phyloP scores from a whole-genome alignment of 2,888 invertebrate species.

The Eulithis testata region DNA sequence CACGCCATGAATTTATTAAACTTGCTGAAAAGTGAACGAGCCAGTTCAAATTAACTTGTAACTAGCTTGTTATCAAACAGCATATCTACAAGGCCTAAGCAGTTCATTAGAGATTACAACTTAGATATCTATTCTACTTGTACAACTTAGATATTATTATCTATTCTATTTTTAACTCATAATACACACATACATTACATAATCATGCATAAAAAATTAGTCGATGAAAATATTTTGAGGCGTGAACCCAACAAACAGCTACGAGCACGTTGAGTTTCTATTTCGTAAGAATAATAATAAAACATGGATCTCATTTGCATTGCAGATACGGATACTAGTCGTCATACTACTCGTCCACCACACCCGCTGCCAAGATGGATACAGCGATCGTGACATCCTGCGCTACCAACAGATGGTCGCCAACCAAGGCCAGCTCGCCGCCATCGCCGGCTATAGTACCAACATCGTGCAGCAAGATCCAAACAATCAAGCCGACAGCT shows the following conservation, averaged over 20 bases:
- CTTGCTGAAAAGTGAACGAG: constrained; percentile 24
- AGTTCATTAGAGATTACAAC: constrained; percentile 3
- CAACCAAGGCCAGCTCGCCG: constrained; percentile 64
- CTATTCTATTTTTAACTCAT: constrained; percentile 9
- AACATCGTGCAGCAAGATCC: constrained; percentile 68
- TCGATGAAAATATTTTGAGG: constrained; percentile 8
- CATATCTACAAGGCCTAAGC: constrained; percentile 5
- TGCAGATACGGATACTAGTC: constrained; percentile 81
- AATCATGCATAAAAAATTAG: not conserved
- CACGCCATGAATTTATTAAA: constrained; percentile 14
- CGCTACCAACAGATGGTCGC: constrained; percentile 68
- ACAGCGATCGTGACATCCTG: constrained; percentile 67
- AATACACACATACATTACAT: no score
- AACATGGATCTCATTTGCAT: constrained; percentile 41
- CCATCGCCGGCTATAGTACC: constrained; percentile 63
- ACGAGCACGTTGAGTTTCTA: constrained; percentile 34
- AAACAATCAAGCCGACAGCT: constrained; percentile 62
- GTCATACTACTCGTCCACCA: constrained; percentile 62
- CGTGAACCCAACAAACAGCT: not conserved
- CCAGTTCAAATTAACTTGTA: constrained; percentile 8
- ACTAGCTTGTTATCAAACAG: constrained; percentile 9
- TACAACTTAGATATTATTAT: constrained; percentile 9
- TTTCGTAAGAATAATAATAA: constrained; percentile 23
- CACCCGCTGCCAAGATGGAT: constrained; percentile 73
- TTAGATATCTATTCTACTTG: no score